Conservation (phyloP, 2,113 vertebrate genomes). For the Stercorarius parasiticus region DNA sequence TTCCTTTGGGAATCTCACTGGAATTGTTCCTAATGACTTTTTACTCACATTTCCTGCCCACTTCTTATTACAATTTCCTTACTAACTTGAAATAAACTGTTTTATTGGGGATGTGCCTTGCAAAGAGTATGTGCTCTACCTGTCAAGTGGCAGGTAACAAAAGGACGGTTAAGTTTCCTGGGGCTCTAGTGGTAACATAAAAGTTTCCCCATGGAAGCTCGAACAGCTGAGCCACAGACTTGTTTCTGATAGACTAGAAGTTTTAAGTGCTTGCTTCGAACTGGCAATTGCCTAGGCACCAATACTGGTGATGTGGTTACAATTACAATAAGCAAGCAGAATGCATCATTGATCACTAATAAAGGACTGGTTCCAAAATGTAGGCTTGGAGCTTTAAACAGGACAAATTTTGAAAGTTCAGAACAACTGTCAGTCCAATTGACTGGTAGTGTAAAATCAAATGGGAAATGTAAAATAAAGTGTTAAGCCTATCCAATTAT, state of each 20-base stretch:
- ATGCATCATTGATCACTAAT: background rate
- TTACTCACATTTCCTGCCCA: background rate
- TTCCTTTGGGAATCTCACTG: background rate
- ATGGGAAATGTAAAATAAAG: background rate
- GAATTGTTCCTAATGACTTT: background rate
- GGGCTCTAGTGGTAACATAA: background rate
- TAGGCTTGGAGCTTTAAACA: background rate
- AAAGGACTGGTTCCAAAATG: background rate
- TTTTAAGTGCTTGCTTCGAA: background rate
- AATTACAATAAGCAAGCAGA: background rate
- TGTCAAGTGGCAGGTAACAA: background rate
- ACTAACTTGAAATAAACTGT: background rate
- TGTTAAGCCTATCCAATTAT: background rate
- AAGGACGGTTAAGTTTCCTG: background rate
- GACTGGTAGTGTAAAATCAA: background rate
- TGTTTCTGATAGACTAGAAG: background rate
- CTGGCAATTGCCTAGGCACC: background rate
- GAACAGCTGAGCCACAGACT: background rate
- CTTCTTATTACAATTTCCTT: background rate
- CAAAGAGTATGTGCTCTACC: background rate
- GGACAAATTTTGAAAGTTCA: background rate
- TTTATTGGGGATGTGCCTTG: background rate
- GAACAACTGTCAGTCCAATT: background rate
- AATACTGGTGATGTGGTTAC: background rate
- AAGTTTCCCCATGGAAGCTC: background rate